Base-by-base conservation (phyloP, 1,140 invertebrate species). In the Globodera ellingtonae region DNA sequence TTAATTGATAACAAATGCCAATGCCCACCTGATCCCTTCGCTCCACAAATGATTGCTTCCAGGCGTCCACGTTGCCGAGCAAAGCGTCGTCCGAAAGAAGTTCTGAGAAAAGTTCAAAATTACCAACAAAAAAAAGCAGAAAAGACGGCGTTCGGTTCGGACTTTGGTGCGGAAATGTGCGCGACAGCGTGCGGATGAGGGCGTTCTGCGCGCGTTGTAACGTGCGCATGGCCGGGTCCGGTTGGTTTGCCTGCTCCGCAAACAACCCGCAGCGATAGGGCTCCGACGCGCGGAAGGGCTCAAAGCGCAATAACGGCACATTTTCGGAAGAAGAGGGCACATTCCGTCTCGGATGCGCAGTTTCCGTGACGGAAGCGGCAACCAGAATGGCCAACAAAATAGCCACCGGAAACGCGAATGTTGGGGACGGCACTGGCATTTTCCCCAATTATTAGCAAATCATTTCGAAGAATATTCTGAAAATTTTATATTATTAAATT, bases 181-280 rank as follows among this genome's bases (percentile, higher is more conserved):
- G 72, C 15, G 85, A 88, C 56, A 86, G 76, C 8, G 70, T 21
- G 67, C 75, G 70, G 72, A 86, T 86, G 48, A 86, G 78, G 10
- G 35, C 46, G 71, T 86, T 88, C 10, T 84, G 87, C 8, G 82
- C 84, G 8, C 52, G 65, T 71, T 86, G 86, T 48, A 88, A 86
- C 35, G 84, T 59, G 50, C 75, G 62, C 85, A 86, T 86, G 8
- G 85, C 85, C 69, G 85, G 76, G 66, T 86, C 85, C 62, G 87
- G 82, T 35, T 82, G 71, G 21, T 59, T 48, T 71, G 74, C 21
- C 59, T 84, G 82, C 24, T 44, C 75, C 56, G 83, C 70, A 66
- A 83, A 83, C 52, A 59, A 44, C 15, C 82, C 82, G 65, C 82
- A 83, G 24, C 79, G 77, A 59, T 83, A 83, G 24, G 76, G 73